Percentiles rank a stretch among this genome's conserved stretches.
These are phyloP conservation scores for Helicoverpa zea DNA, from an alignment of 1,140 invertebrate genomes.

Conservation along the genomic window DNA sequence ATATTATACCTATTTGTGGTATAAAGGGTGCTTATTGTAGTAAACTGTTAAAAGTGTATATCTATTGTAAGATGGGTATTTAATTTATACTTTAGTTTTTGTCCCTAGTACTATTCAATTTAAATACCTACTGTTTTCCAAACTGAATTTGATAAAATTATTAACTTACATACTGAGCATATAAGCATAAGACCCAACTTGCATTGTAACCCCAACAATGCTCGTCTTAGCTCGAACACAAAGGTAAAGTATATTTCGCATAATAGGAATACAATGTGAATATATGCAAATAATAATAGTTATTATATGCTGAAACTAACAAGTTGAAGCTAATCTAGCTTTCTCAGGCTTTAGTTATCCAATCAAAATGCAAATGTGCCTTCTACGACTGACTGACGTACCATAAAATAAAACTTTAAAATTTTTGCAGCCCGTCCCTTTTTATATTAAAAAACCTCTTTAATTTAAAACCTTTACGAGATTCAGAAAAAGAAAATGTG, in stretches of 20 bases:
- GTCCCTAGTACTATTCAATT: too few species aligned
- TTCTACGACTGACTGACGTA: conserved; percentile 15
- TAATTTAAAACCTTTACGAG: not conserved
- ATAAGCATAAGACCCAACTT: too few species aligned
- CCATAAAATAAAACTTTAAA: conserved; percentile 9
- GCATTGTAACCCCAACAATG: too few species aligned
- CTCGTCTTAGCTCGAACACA: too few species aligned
- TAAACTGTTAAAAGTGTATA: too few species aligned
- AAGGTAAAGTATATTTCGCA: not conserved
- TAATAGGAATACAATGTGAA: not conserved
- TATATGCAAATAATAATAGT: not conserved
- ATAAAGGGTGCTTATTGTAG: too few species aligned
- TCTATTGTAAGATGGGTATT: too few species aligned
- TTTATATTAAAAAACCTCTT: not conserved
- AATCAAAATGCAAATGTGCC: conserved; percentile 33
- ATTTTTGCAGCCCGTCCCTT: not conserved
- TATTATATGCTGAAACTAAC: conserved; percentile 12
- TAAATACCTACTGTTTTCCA: not conserved
- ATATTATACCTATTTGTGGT: too few species aligned
- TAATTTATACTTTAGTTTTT: too few species aligned
- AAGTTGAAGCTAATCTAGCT: conserved; percentile 28
- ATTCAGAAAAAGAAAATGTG: not conserved
- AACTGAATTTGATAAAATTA: too few species aligned
- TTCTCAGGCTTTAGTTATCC: conserved; percentile 22
- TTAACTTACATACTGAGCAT: too few species aligned